Conservation (phyloP, 2,113 vertebrate genomes). For the Bettongia penicillata region DNA sequence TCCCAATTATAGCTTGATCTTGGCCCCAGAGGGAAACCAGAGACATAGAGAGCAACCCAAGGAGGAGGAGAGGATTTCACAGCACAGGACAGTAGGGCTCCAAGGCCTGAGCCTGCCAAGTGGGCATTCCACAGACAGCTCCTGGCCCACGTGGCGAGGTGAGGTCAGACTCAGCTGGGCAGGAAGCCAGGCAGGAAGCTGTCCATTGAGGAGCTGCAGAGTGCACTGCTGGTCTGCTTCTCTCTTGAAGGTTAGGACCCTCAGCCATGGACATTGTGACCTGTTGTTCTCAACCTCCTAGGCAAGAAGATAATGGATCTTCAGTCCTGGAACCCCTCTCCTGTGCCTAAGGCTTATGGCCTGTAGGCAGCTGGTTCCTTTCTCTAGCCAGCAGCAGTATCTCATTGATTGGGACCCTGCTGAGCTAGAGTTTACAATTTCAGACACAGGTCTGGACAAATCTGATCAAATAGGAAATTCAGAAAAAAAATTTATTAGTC, state of each 20-base stretch:
- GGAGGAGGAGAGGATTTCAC: background rate
- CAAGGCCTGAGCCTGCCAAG: background rate
- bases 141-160: background rate
- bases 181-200: background rate
- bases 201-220: background rate
- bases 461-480: background rate
- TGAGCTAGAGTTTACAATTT: background rate
- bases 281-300: background rate
- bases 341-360: background rate
- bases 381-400: background rate
- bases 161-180: background rate
- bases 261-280: background rate
- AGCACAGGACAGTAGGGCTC: background rate
- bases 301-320: background rate
- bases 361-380: background rate
- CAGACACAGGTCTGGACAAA: background rate
- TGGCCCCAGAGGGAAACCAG: background rate
- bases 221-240: background rate
- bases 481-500: background rate
- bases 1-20: background rate
- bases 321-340: background rate
- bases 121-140: background rate
- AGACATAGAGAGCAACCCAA: background rate
- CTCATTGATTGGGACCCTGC: background rate
- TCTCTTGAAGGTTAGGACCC: background rate